phyloP scores from a whole-genome alignment of 2,113 vertebrate species.

The Pseudopodoces humilis region DNA sequence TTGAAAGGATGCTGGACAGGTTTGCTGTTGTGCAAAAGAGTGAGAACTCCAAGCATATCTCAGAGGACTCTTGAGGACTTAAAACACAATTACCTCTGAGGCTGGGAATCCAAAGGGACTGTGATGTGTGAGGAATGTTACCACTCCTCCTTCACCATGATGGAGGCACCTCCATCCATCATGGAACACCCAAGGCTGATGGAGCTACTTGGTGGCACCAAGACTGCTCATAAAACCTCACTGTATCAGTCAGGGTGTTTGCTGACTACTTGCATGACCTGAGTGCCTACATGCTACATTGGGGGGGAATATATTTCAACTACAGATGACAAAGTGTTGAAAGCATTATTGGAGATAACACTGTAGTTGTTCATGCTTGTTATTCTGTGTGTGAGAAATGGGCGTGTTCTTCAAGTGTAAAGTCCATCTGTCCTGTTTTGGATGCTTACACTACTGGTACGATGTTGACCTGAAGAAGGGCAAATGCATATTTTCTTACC shows the following conservation, averaged over 20 bases:
- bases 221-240: not conserved
- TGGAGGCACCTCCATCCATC: accelerated
- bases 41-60: not conserved
- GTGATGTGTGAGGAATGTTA: not conserved
- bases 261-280: not conserved
- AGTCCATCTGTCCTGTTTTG: not conserved
- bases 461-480: not conserved
- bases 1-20: not conserved
- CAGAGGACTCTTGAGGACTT: not conserved
- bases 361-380: not conserved
- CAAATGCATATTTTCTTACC: not conserved
- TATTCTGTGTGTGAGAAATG: not conserved
- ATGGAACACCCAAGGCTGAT: accelerated
- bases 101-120: not conserved
- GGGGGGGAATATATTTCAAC: not conserved
- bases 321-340: not conserved
- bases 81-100: not conserved
- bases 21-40: not conserved
- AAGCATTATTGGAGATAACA: not conserved
- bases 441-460: not conserved
- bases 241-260: not conserved
- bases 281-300: not conserved
- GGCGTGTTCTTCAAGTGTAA: not conserved
- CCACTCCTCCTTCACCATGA: not conserved
- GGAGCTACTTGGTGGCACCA: not conserved